Conservation (phyloP, 2,113 vertebrate species). For the Rhinogobius similis region DNA sequence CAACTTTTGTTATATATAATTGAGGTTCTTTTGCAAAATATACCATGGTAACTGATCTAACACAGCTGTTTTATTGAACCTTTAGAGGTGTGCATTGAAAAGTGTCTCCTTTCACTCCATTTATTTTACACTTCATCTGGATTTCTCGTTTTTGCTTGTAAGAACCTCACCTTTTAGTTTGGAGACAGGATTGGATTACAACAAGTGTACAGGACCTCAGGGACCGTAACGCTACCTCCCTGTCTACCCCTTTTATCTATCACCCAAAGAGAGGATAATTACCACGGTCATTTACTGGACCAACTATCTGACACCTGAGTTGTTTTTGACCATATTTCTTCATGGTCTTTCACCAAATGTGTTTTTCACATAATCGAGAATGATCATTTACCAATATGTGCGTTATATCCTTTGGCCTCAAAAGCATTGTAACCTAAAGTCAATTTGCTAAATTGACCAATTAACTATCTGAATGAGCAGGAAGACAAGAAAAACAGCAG, state of each 20-base stretch:
- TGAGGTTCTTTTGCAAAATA: slow-evolving; percentile 4
- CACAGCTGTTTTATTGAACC: slow-evolving; percentile 34
- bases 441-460: slow-evolving; percentile 23
- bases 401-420: slow-evolving; percentile 17
- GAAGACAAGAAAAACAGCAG: slow-evolving; percentile 19
- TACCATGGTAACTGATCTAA: slow-evolving; percentile 6
- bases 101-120: slow-evolving; percentile 7
- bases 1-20: neutral
- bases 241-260: slow-evolving; percentile 31
- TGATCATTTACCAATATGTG: slow-evolving; percentile 7
- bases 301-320: slow-evolving; percentile 9
- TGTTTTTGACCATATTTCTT: neutral
- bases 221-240: slow-evolving; percentile 39
- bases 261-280: slow-evolving; percentile 7
- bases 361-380: neutral
- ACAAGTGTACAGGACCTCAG: slow-evolving; percentile 39
- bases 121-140: slow-evolving; percentile 44
- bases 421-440: slow-evolving; percentile 19
- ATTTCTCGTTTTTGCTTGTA: slow-evolving; percentile 43
- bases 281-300: slow-evolving; percentile 14
- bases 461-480: slow-evolving; percentile 26
- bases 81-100: slow-evolving; percentile 36
- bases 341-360: slow-evolving; percentile 7
- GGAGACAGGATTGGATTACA: slow-evolving; percentile 44
- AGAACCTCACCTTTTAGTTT: slow-evolving; percentile 29